Evolutionary conservation across 2,113 vertebrate species (phyloP).

Genomic region (Pollimyrus isidori): DNA sequence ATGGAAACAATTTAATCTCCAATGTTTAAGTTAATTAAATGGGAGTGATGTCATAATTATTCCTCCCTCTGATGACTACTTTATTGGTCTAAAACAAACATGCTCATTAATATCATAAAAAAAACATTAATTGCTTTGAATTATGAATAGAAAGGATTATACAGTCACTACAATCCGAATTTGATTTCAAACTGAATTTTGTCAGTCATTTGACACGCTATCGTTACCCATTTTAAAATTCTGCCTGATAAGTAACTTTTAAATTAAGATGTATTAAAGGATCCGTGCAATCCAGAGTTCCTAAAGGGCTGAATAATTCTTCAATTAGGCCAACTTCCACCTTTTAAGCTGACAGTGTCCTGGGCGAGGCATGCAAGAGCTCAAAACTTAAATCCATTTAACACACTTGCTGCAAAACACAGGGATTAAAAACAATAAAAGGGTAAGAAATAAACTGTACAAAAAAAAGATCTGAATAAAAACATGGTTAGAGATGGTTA

Average conservation of each 20-base stretch:
- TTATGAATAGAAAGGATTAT: neutral
- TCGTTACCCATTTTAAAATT: neutral
- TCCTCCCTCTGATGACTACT: neutral
- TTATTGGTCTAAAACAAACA: neutral
- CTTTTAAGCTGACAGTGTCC: neutral
- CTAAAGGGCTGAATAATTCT: neutral
- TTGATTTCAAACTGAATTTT: neutral
- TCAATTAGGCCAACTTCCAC: neutral
- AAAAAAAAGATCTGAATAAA: neutral
- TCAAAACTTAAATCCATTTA: neutral
- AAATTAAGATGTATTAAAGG: neutral
- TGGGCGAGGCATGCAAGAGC: neutral
- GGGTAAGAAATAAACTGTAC: neutral
- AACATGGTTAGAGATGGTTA: neutral
- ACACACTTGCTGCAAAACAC: neutral
- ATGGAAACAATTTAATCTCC: neutral
- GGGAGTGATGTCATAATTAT: neutral
- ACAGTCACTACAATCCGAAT: neutral
- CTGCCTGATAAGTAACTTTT: neutral
- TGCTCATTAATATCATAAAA: neutral
- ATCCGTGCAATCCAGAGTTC: neutral
- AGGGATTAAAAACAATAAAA: neutral
- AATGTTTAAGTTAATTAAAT: neutral
- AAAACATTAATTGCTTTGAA: neutral
- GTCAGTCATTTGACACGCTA: neutral